Evolutionary conservation across 1,140 invertebrate genomes (phyloP).

Genomic region (Oncopodura yosiiana): DNA sequence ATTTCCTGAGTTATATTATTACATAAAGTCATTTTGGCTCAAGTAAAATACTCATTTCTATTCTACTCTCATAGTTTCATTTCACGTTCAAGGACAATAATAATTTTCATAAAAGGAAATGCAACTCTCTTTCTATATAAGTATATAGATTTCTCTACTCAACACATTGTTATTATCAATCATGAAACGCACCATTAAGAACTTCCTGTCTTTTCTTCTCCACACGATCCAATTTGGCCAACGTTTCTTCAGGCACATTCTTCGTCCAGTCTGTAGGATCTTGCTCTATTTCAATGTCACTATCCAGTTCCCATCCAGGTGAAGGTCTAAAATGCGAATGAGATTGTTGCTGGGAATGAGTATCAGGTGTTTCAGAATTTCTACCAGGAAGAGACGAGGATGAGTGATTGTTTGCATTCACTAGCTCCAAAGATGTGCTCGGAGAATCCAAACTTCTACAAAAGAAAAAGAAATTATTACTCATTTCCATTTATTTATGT

Average conservation of each 20-base stretch:
- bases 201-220: conserved; percentile 93
- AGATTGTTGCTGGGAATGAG: conserved; percentile 25
- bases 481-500: neutral
- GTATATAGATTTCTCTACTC: neutral
- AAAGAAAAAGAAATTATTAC: conserved; percentile 1
- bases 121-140: too few relatives aligned
- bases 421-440: conserved; percentile 47
- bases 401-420: conserved; percentile 37
- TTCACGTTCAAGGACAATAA: too few relatives aligned
- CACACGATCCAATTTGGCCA: conserved; percentile 57
- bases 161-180: too few relatives aligned
- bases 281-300: conserved; percentile 68
- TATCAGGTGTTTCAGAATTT: conserved; percentile 33
- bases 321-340: conserved; percentile 22
- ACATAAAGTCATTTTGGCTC: too few relatives aligned
- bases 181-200: conserved; percentile 69
- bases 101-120: too few relatives aligned
- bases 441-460: conserved; percentile 52
- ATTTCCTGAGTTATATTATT: too few relatives aligned
- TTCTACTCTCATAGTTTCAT: too few relatives aligned
- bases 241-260: conserved; percentile 65
- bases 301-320: conserved; percentile 49
- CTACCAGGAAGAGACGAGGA: conserved; percentile 20
- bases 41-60: too few relatives aligned
- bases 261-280: conserved; percentile 72